Evolutionary conservation across 2,797 vertebrate genomes (phyloP), one percentile per base, ranked within the genome.

Genomic region (Hipposideros larvatus): DNA sequence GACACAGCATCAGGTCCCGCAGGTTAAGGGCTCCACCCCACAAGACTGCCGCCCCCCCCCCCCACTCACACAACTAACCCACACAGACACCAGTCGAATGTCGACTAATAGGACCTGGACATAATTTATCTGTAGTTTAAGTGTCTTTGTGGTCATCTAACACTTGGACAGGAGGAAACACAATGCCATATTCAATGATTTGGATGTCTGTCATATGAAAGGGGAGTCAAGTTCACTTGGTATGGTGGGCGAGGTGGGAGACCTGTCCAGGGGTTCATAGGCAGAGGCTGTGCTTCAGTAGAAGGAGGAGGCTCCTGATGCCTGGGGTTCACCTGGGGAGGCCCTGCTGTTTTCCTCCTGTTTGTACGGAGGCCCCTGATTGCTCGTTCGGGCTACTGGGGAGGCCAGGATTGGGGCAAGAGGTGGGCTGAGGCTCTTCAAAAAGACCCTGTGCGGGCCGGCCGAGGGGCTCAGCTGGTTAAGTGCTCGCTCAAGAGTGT

Each of bases 171-270:
- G 46, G 5, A 31, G 48, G 37, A n/a, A 37, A 13, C 77, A 3
- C 3, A 21, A 16, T 55, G 8, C 43, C 3, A 0, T 55, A n/a
- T 31, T 55, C 5, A 28, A 4, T 31, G 4, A 43, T 55, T 6
- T 31, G 19, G 41, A 1, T 21, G 43, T 73, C 61, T 84, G 48
- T 59, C 3, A 2, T 21, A 14, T 79, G n/a, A 28, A 41, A 57
- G 37, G 51, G 34, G 53, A 57, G 1, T 15, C 5, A 11, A 24
- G 26, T 51, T 43, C 34, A 6, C 41, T 41, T 11, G 3, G 24
- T 22, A 21, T 2, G 2, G 1, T 34, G 28, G 24, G n/a, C 34
- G n/a, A 24, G 31, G 37, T 19, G 5, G 53, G 21, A 4, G 68
- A 34, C 7, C 28, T 28, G 37, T 48, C 19, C 9, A 0, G 34